A percentile compares a stretch with the other conserved stretches of the same genome.
phyloP scores from a whole-genome alignment of 2,113 vertebrate species.

The Pollachius pollachius region DNA sequence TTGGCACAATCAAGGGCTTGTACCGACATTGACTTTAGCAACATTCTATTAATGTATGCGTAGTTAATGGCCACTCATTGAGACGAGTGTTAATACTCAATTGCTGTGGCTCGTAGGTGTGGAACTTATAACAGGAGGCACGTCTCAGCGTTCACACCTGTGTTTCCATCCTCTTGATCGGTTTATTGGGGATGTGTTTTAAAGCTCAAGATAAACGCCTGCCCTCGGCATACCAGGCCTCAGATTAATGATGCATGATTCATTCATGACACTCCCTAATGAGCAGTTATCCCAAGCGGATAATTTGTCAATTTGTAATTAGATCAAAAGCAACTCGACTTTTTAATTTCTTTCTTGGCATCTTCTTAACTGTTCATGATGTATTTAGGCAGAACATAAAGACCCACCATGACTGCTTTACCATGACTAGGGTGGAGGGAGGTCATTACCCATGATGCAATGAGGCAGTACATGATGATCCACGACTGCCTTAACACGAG shows the following conservation, averaged over 20 bases:
- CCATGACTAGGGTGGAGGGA: constrained; percentile 16
- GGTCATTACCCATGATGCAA: constrained; percentile 40
- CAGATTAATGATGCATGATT: constrained; percentile 1
- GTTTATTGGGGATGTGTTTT: too few relatives aligned
- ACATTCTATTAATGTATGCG: too few relatives aligned
- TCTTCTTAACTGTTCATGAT: constrained; percentile 44
- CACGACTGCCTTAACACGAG: constrained; percentile 42
- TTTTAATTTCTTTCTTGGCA: constrained; percentile 24
- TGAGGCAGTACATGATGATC: constrained; percentile 55
- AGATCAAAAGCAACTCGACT: constrained; percentile 59
- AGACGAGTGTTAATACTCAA: too few relatives aligned
- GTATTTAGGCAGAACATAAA: constrained; percentile 60
- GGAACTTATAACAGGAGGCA: too few relatives aligned
- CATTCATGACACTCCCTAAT: constrained; percentile 9
- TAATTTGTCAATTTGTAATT: constrained; percentile 50
- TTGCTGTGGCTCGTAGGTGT: too few relatives aligned
- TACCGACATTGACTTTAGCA: too few relatives aligned
- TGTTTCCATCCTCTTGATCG: too few relatives aligned
- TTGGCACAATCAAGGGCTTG: too few relatives aligned
- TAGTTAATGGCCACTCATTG: too few relatives aligned
- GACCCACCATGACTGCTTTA: constrained; percentile 37
- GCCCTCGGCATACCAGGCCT: too few relatives aligned
- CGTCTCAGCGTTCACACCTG: too few relatives aligned
- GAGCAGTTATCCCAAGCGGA: constrained; percentile 14
- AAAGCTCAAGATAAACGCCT: too few relatives aligned